Conservation (phyloP, 2,113 vertebrate genomes). For the Blennius ocellaris region DNA sequence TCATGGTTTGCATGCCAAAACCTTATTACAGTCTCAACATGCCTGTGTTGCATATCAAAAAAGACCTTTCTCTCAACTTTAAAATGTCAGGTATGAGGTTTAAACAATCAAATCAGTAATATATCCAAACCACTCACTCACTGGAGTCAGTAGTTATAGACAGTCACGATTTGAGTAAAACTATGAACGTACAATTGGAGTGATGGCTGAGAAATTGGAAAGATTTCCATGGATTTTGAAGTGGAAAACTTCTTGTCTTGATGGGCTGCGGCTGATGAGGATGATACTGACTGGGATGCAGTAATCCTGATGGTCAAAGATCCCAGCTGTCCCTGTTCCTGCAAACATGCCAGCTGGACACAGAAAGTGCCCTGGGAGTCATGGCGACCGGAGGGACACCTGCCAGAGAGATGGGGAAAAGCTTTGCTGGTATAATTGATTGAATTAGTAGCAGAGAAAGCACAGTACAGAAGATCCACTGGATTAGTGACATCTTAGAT, state of each 20-base stretch:
- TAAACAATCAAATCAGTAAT: slow-evolving; percentile 27
- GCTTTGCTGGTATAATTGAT: slow-evolving; percentile 42
- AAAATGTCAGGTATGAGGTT: slow-evolving; percentile 43
- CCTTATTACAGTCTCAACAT: slow-evolving; percentile 47
- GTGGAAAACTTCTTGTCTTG: slow-evolving; percentile 64
- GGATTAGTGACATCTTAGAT: slow-evolving; percentile 65
- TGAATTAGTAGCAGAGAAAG: slow-evolving; percentile 50
- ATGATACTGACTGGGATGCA: slow-evolving; percentile 55
- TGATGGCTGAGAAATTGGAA: slow-evolving; percentile 56
- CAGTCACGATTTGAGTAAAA: slow-evolving; percentile 50
- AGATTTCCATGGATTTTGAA: slow-evolving; percentile 43
- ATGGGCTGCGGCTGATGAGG: slow-evolving; percentile 63
- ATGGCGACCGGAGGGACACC: slow-evolving; percentile 38
- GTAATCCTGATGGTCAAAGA: slow-evolving; percentile 73
- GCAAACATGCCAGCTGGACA: slow-evolving; percentile 68
- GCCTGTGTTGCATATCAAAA: slow-evolving; percentile 30
- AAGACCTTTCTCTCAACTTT: slow-evolving; percentile 35
- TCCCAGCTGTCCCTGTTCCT: slow-evolving; percentile 69
- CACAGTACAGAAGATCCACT: slow-evolving; percentile 47
- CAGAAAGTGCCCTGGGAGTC: slow-evolving; percentile 47
- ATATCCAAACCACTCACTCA: slow-evolving; percentile 36
- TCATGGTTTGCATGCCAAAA: slow-evolving; percentile 30
- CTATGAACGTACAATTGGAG: slow-evolving; percentile 54
- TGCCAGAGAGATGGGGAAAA: slow-evolving; percentile 37
- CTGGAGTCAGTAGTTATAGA: slow-evolving; percentile 45